Evolutionary conservation across 2,797 vertebrate genomes (phyloP).

Genomic region (Ceryle rudis): DNA sequence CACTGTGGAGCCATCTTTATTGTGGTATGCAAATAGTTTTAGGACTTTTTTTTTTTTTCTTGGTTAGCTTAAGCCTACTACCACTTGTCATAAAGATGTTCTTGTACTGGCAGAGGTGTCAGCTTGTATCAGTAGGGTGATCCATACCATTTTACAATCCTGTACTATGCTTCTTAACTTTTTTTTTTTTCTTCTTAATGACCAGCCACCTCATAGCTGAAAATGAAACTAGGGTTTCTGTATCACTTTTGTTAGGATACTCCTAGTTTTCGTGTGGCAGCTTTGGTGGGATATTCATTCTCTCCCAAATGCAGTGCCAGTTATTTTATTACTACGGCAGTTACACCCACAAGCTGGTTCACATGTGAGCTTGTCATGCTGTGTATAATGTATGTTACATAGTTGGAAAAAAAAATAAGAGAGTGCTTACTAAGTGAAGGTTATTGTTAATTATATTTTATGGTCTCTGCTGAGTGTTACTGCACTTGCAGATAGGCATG

Average conservation of each 20-base stretch:
- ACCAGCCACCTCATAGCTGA: fast-evolving
- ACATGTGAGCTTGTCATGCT: fast-evolving
- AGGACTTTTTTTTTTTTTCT: background rate
- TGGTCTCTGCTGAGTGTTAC: background rate
- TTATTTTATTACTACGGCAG: background rate
- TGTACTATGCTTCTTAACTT: background rate
- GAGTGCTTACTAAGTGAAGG: background rate
- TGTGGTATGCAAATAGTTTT: background rate
- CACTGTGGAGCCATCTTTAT: background rate
- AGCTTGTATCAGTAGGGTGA: background rate
- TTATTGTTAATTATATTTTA: background rate
- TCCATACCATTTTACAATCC: background rate
- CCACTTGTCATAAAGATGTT: background rate
- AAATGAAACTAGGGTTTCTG: background rate
- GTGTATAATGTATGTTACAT: background rate
- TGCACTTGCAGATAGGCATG: background rate
- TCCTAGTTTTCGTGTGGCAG: background rate
- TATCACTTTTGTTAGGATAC: background rate
- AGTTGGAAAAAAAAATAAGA: background rate
- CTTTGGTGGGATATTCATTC: background rate
- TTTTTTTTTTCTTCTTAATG: background rate
- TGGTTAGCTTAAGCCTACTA: background rate
- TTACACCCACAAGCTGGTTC: background rate
- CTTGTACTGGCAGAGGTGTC: background rate
- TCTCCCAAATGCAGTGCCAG: background rate